phyloP scores from a whole-genome alignment of 2,888 invertebrate species.

The Drosophila ezoana region DNA sequence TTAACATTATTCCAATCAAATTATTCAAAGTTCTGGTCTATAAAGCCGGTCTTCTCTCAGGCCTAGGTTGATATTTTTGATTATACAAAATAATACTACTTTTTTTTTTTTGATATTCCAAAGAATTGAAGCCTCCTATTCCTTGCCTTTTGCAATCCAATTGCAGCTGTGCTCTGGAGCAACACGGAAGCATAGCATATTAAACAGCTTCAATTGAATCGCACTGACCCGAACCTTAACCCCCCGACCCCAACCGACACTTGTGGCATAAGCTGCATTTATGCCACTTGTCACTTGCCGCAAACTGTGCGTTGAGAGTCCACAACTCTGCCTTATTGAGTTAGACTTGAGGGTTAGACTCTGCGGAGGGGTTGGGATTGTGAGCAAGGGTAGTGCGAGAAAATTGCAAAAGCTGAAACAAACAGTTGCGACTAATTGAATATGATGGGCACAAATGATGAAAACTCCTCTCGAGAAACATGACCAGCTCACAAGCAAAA shows the following conservation, averaged over 20 bases:
- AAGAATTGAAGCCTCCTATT: no score
- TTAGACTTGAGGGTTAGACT: constrained; percentile 18
- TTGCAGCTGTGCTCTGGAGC: background rate
- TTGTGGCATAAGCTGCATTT: background rate
- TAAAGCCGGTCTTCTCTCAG: no score
- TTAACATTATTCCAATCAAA: no score
- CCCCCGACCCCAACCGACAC: constrained; percentile 41
- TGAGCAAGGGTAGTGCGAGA: constrained; percentile 57
- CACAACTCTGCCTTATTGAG: constrained; percentile 46
- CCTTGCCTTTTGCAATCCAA: background rate
- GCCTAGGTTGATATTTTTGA: no score
- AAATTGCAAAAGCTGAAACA: constrained; percentile 55
- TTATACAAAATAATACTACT: no score
- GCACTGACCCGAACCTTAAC: constrained; percentile 48
- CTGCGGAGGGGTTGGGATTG: background rate
- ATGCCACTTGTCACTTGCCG: constrained; percentile 40
- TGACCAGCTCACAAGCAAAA: constrained; percentile 32
- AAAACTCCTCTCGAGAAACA: background rate
- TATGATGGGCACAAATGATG: constrained; percentile 77
- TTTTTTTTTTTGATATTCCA: no score
- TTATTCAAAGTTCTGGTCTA: no score
- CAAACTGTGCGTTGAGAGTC: constrained; percentile 11
- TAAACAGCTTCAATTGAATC: constrained; percentile 69
- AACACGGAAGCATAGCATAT: constrained; percentile 67
- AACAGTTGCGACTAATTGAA: constrained; percentile 73